These are phyloP conservation scores for Stercorarius parasiticus DNA, from an alignment of 2,113 vertebrate genomes.

Conservation along the genomic window DNA sequence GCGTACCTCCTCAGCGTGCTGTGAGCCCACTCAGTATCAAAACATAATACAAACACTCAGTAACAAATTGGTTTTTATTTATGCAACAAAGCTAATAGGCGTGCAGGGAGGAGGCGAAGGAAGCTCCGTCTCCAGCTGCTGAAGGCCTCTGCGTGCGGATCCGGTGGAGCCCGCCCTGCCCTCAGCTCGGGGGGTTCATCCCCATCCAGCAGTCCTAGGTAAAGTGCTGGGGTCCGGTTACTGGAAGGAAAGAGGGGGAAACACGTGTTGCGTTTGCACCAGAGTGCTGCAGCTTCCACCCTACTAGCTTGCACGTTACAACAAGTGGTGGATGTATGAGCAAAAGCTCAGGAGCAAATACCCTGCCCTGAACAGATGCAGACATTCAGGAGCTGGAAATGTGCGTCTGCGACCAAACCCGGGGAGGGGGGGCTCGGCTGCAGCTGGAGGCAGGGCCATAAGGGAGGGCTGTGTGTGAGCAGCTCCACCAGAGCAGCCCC, in stretches of 20 bases:
- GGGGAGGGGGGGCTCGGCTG: fast-evolving
- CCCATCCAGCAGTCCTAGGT: background rate
- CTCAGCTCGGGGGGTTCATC: background rate
- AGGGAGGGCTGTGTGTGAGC: background rate
- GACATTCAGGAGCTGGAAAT: background rate
- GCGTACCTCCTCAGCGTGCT: background rate
- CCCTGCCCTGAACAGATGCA: background rate
- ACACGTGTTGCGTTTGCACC: background rate
- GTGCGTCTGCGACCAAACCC: background rate
- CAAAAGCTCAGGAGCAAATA: background rate
- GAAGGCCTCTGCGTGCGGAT: background rate
- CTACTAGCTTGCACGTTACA: fast-evolving
- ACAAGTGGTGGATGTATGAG: background rate
- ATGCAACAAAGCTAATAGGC: background rate
- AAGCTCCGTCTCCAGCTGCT: background rate
- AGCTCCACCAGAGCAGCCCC: background rate
- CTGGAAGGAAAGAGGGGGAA: background rate
- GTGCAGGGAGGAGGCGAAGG: background rate
- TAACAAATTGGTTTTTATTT: constrained; percentile 14
- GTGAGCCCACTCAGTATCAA: background rate
- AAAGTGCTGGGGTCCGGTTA: background rate
- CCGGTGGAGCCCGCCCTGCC: background rate
- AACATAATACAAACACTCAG: background rate
- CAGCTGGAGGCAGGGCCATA: fast-evolving
- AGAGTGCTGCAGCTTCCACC: background rate